Evolutionary conservation across 2,888 invertebrate species (phyloP).

Genomic region (Troides helena): DNA sequence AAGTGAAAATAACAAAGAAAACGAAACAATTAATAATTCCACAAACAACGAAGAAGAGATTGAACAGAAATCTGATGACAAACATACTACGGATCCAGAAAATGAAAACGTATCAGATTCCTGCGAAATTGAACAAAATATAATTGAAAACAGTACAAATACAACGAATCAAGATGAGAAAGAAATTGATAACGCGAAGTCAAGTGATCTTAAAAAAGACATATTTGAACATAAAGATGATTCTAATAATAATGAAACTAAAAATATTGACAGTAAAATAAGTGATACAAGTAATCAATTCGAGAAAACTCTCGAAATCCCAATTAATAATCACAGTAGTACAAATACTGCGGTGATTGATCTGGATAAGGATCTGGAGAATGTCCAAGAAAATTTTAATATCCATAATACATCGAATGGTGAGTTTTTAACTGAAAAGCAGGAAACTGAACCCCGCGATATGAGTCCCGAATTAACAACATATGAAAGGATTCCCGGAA

Average conservation of each 20-base stretch:
- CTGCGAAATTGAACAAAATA: constrained; percentile 18
- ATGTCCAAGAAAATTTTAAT: neutral
- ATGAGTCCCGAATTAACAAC: constrained; percentile 2
- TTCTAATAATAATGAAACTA: constrained; percentile 19
- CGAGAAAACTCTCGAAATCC: neutral
- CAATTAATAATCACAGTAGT: neutral
- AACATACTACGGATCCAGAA: constrained; percentile 30
- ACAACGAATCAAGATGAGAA: constrained; percentile 26
- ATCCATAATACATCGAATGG: constrained; percentile 4
- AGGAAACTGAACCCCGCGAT: constrained; percentile 6
- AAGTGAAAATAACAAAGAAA: constrained; percentile 15
- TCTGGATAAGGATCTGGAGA: neutral
- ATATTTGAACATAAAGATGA: neutral
- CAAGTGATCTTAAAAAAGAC: constrained; percentile 15
- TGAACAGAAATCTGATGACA: constrained; percentile 17
- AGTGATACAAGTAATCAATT: constrained; percentile 37
- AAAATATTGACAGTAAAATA: constrained; percentile 28
- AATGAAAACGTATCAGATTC: constrained; percentile 39
- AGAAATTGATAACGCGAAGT: constrained; percentile 11
- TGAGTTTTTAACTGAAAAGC: constrained; percentile 8
- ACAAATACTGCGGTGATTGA: neutral
- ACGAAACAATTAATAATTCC: neutral
- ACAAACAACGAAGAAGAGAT: constrained; percentile 3
- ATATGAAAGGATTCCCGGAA: neutral
- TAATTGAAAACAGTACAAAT: constrained; percentile 31